Evolutionary conservation across 2,888 invertebrate genomes (phyloP), one percentile per base, ranked within the genome.

Genomic region (Strigamia transsilvanica): DNA sequence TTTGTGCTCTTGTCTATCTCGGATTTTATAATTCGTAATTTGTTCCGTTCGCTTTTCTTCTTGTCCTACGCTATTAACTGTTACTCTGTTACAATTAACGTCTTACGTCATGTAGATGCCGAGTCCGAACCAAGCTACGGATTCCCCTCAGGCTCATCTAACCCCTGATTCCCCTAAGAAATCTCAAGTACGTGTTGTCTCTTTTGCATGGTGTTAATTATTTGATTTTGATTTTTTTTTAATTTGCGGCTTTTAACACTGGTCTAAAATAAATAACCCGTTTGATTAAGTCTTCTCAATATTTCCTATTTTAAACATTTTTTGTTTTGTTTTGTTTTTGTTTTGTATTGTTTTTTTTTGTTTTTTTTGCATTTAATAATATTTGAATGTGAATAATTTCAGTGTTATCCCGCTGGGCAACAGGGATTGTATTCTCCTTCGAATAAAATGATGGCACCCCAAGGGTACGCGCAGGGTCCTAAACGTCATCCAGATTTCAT

Each of bases 401-500:
- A 83, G 81, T 80, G 61, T 34, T 82, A 82, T 81, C 78, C 82
- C 10, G 78, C 80, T 23, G 27, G 61, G 32, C 83, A 82, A 66
- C 81, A 78, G 18, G 82, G 42, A n/a, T 51, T 82, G 46, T 83
- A 83, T 82, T 79, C 61, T 15, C 46, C 82, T 46, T 42, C 79
- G 9, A 83, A 73, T 38, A 83, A 83, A 78, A 83, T 83, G 83
- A 82, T 83, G 87, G 85, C 88, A 88, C 84, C 88, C 87, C 83
- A 86, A 86, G 42, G 86, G 85, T 80, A 83, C 78, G 83, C 83
- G 78, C 84, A 83, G 82, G 83, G 82, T 81, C 81, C 85, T n/a
- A 85, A 86, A 83, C 81, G 85, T 15, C 86, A 85, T 83, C 84
- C 84, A n/a, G 86, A 85, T 79, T 85, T 85, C 73, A 80, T 84